Evolutionary conservation across 2,113 vertebrate genomes (phyloP).

Genomic region (Murina feae): DNA sequence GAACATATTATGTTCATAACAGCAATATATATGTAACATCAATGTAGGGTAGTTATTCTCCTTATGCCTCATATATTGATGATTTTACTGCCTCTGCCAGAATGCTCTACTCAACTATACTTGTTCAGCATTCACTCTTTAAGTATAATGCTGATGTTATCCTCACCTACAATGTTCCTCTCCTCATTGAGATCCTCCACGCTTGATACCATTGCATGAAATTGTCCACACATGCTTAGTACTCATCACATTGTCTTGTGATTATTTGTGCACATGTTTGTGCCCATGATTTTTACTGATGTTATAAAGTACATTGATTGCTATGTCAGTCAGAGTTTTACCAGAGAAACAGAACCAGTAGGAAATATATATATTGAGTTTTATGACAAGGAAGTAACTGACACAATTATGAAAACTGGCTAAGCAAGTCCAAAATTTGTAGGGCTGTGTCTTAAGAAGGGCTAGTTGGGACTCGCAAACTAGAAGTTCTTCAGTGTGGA

Average conservation of each 20-base stretch:
- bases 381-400: neutral
- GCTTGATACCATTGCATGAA: neutral
- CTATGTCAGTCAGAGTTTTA: neutral
- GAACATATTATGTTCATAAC: neutral
- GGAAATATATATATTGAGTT: neutral
- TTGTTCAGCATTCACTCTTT: neutral
- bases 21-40: neutral
- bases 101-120: neutral
- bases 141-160: neutral
- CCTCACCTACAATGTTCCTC: accelerated
- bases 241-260: neutral
- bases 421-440: neutral
- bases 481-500: neutral
- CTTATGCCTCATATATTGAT: neutral
- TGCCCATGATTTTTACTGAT: neutral
- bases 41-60: neutral
- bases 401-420: neutral
- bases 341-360: neutral
- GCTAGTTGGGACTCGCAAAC: neutral
- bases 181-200: neutral
- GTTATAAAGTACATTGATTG: neutral
- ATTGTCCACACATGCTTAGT: neutral
- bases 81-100: neutral
- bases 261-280: neutral
- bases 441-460: neutral